Percentiles rank a stretch among this genome's conserved stretches.
These are phyloP conservation scores for Hapalemur alaotrensis DNA, from an alignment of 2,797 vertebrate species.

Conservation along the genomic window DNA sequence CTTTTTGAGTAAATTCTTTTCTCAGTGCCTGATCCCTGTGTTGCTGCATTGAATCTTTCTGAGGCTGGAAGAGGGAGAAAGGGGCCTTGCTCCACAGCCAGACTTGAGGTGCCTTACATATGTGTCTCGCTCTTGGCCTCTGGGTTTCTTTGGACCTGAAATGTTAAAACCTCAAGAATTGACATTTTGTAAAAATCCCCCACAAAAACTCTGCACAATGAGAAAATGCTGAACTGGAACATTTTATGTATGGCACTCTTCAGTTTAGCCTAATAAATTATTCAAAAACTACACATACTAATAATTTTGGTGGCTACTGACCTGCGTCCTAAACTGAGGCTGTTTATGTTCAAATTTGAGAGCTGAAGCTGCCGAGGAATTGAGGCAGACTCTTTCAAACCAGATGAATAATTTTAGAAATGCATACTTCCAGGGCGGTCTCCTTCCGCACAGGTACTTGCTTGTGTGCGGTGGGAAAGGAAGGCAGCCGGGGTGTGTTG, in stretches of 20 bases:
- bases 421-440: accelerated
- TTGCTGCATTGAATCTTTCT: not conserved
- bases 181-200: too few species aligned
- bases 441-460: accelerated
- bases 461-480: accelerated
- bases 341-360: not conserved
- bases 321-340: not conserved
- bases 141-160: not conserved
- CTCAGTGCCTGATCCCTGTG: accelerated
- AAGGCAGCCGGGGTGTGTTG: not conserved
- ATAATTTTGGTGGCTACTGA: not conserved
- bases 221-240: not conserved
- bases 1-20: not conserved
- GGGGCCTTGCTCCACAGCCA: accelerated
- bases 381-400: not conserved
- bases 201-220: not conserved
- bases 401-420: not conserved
- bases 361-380: not conserved
- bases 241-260: accelerated
- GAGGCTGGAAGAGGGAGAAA: not conserved
- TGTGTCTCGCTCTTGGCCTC: not conserved
- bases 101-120: accelerated
- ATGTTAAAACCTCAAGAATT: not conserved
- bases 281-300: accelerated
- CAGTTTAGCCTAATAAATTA: accelerated